Evolutionary conservation across 2,113 vertebrate species (phyloP).

Genomic region (Hippolais icterina): DNA sequence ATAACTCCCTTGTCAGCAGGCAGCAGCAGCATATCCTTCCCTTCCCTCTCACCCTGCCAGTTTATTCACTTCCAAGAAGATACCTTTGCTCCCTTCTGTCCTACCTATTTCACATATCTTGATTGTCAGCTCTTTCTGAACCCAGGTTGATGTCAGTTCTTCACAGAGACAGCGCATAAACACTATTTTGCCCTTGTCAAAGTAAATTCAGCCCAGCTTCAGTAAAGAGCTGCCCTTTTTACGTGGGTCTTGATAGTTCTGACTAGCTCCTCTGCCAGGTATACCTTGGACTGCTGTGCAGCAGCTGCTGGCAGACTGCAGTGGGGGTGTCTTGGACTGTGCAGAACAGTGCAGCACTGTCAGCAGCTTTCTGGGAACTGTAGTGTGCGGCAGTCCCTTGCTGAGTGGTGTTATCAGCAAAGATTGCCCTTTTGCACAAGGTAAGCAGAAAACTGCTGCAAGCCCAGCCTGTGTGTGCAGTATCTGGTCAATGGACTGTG

Average conservation of each 20-base stretch:
- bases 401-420: not conserved
- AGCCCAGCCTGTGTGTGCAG: not conserved
- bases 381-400: not conserved
- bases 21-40: not conserved
- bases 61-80: not conserved
- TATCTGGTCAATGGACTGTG: not conserved
- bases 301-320: not conserved
- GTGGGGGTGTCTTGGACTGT: rapidly evolving
- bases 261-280: not conserved
- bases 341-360: not conserved
- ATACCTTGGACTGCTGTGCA: not conserved
- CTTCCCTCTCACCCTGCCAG: not conserved
- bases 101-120: not conserved
- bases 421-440: not conserved
- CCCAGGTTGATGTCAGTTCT: not conserved
- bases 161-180: not conserved
- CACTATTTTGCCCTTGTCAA: not conserved
- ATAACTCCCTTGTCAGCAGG: conserved; percentile 19
- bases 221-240: not conserved
- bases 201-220: not conserved
- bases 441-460: not conserved
- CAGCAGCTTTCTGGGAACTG: not conserved
- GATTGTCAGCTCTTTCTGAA: not conserved
- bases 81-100: conserved; percentile 17
- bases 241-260: not conserved